Evolutionary conservation across 2,797 vertebrate genomes (phyloP), one percentile per base, ranked within the genome.

Genomic region (Ctenosaura bakeri): DNA sequence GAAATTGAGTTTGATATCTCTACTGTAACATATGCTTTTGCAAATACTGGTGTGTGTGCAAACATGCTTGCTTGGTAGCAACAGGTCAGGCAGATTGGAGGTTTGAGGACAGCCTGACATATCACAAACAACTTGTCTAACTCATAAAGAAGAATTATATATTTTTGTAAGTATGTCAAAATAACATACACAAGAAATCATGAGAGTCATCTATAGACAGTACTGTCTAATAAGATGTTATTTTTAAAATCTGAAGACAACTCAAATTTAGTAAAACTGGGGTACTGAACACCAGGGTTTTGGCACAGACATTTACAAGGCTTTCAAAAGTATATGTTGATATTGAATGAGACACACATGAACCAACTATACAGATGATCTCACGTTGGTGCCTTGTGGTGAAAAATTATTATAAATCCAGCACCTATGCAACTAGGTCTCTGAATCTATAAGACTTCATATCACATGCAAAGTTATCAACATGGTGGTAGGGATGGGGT

Each of bases 161-260:
- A 4, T 10, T 32, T 64, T 81, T 52, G 18, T n/a, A 56, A 16
- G 52, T 46, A 46, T 29, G 62, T 46, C 35, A 42, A 26, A 29
- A 69, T 66, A 66, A 29, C 6, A 29, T 1, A 46, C 29, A 50
- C 7, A 14, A 62, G 46, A 83, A 66, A 69, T 84, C 32, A 69
- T 69, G 10, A 69, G 26, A 89, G 88, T 87, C 83, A 90, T 87
- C 93, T 18, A 0, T 54, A 54, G 46, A 77, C 80, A 42, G 20
- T 88, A 91, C 88, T 90, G 20, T 0, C 64, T 29, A 73, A 94
- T 95, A 92, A 91, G 94, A 93, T 26, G 92, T 93, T 88, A 84
- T 84, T 92, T 89, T 87, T 32, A 7, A 91, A 90, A 81, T 93
- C 87, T 56, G 52, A 59, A 35, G 83, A 42, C 76, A 78, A 78